phyloP scores from a whole-genome alignment of 2,888 invertebrate genomes.

The Drosophila algonquin region DNA sequence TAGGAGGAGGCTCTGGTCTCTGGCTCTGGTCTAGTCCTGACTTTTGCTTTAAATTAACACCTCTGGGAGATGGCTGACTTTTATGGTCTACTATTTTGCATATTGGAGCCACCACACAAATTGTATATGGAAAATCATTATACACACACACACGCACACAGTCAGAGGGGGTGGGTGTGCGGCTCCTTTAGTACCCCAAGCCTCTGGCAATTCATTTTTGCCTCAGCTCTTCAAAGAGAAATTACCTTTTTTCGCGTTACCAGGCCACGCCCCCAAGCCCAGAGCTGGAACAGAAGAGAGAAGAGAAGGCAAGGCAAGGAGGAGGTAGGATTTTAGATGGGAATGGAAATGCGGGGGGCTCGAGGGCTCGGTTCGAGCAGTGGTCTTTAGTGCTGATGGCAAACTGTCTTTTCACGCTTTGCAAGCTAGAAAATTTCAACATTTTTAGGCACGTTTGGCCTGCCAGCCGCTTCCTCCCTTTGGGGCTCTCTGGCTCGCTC shows the following conservation, averaged over 20 bases:
- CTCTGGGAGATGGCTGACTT: constrained; percentile 50
- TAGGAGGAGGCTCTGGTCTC: background rate
- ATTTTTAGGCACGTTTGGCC: constrained; percentile 74
- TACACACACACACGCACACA: constrained; percentile 24
- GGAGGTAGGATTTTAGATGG: background rate
- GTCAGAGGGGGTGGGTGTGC: background rate
- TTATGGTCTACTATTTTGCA: constrained; percentile 66
- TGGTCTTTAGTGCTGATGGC: constrained; percentile 40
- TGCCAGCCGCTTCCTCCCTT: constrained; percentile 8
- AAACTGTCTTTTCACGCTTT: constrained; percentile 72
- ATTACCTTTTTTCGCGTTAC: constrained; percentile 65
- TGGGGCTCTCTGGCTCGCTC: background rate
- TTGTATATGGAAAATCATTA: constrained; percentile 71
- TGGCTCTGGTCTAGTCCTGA: constrained; percentile 17
- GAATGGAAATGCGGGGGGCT: background rate
- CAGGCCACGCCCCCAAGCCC: constrained; percentile 56
- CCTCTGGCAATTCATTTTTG: constrained; percentile 66
- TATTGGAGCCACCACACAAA: constrained; percentile 67
- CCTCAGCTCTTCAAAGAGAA: constrained; percentile 54
- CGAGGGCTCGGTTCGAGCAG: background rate
- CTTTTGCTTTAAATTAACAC: constrained; percentile 47
- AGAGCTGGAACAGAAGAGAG: constrained; percentile 11
- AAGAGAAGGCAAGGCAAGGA: background rate
- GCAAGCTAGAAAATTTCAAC: constrained; percentile 63
- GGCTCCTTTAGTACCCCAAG: constrained; percentile 29